A percentile compares a stretch with the other conserved stretches of the same genome.
phyloP scores from a whole-genome alignment of 2,113 vertebrate species.

The Sula dactylatra region DNA sequence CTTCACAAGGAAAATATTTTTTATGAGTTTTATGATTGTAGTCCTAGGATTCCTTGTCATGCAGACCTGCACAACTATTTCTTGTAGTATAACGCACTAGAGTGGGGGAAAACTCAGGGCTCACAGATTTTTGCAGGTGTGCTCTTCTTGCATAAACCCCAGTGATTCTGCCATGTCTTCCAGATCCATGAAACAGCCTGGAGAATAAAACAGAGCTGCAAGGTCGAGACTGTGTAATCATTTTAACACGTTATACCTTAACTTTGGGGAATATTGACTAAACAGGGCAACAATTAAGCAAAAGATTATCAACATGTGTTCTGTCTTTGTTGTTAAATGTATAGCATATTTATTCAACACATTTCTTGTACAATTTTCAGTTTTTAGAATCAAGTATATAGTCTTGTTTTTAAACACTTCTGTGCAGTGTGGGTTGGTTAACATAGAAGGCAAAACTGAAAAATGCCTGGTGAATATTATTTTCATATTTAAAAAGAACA shows the following conservation, averaged over 20 bases:
- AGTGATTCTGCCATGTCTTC: not conserved
- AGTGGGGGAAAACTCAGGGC: not conserved
- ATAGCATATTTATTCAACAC: not conserved
- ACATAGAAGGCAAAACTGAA: not conserved
- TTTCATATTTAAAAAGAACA: not conserved
- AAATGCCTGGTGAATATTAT: not conserved
- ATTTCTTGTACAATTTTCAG: not conserved
- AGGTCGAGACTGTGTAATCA: not conserved
- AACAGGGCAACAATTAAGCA: not conserved
- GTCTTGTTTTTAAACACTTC: not conserved
- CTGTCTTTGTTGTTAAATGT: not conserved
- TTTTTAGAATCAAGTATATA: not conserved
- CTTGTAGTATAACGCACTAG: not conserved
- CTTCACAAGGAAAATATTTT: not conserved
- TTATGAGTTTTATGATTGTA: not conserved
- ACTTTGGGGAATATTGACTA: not conserved
- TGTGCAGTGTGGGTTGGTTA: not conserved
- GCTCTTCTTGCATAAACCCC: not conserved
- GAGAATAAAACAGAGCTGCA: not conserved
- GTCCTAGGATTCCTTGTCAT: not conserved
- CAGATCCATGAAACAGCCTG: not conserved
- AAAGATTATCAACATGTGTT: not conserved
- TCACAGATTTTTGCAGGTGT: not conserved
- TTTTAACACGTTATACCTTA: not conserved
- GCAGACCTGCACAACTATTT: not conserved